Evolutionary conservation across 1,140 invertebrate species (phyloP).

Genomic region (Leucophenga varia): DNA sequence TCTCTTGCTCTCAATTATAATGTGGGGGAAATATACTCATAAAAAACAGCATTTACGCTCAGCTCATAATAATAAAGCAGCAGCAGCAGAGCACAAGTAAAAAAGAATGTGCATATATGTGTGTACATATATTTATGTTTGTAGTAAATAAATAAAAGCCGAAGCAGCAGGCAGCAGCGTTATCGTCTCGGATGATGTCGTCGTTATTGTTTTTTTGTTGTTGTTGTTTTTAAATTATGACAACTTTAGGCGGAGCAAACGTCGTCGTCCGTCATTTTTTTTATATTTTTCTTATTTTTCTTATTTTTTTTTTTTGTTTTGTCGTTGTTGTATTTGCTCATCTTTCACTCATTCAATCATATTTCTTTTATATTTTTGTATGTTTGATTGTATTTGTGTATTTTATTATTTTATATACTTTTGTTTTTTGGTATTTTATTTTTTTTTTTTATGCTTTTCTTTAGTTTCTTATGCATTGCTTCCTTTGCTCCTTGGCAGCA

Average conservation of each 20-base stretch:
- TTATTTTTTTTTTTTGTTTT: conserved; percentile 2
- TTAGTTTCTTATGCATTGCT: neutral
- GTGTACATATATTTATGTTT: conserved; percentile 2
- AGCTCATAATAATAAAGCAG: conserved; percentile 23
- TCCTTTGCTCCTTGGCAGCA: neutral
- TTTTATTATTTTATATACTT: too few species aligned
- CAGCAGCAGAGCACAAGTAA: conserved; percentile 31
- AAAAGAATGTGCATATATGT: too few species aligned
- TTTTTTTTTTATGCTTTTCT: neutral
- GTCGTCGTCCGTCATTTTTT: conserved; percentile 8
- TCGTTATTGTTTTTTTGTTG: too few species aligned
- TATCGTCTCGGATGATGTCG: too few species aligned
- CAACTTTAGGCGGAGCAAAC: conserved; percentile 52
- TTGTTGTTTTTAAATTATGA: too few species aligned
- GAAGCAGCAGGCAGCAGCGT: too few species aligned
- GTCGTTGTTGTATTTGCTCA: conserved; percentile 14
- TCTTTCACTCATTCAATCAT: neutral
- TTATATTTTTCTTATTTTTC: conserved; percentile 45
- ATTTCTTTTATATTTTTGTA: too few species aligned
- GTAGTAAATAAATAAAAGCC: conserved; percentile 41
- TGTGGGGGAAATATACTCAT: too few species aligned
- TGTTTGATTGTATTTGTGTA: too few species aligned
- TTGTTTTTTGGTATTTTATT: neutral
- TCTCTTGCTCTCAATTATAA: too few species aligned
- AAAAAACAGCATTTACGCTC: conserved; percentile 18